A percentile compares a stretch with the other conserved stretches of the same genome.
Evolutionary conservation across 1,140 invertebrate genomes (phyloP).

Genomic region (Habropoda laboriosa): DNA sequence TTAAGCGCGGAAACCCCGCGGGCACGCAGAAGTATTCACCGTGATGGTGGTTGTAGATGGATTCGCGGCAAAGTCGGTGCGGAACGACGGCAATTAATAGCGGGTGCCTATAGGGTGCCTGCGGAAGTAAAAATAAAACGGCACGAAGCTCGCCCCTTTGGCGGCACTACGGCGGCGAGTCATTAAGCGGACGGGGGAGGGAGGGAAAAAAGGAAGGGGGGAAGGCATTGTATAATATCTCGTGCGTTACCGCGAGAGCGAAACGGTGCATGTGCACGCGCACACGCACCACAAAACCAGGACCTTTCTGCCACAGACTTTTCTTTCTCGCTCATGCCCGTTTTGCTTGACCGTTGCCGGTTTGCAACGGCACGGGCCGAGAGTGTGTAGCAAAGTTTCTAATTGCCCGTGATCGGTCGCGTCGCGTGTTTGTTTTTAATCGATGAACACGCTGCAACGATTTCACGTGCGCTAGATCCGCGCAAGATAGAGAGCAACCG

Average conservation of each 20-base stretch:
- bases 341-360: background rate
- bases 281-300: background rate
- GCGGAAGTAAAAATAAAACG: slow-evolving; percentile 80
- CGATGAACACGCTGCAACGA: background rate
- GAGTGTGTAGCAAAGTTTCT: slow-evolving; percentile 64
- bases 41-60: slow-evolving; percentile 71
- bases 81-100: slow-evolving; percentile 80
- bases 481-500: background rate
- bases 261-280: slow-evolving; percentile 59
- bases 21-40: slow-evolving; percentile 56
- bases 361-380: slow-evolving; percentile 33
- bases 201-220: slow-evolving; percentile 18
- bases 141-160: slow-evolving; percentile 75
- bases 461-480: background rate
- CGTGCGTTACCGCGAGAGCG: slow-evolving; percentile 71
- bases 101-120: slow-evolving; percentile 76
- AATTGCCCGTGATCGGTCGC: slow-evolving; percentile 60
- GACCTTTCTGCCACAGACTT: too few relatives aligned
- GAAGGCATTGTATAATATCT: slow-evolving; percentile 75
- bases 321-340: background rate
- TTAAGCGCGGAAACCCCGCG: slow-evolving; percentile 67
- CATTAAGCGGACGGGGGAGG: slow-evolving; percentile 66
- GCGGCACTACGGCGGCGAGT: slow-evolving; percentile 74
- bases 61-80: slow-evolving; percentile 77
- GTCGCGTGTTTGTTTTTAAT: slow-evolving; percentile 43